Conservation (phyloP, 2,113 vertebrate species). For the Baryphthengus martii region DNA sequence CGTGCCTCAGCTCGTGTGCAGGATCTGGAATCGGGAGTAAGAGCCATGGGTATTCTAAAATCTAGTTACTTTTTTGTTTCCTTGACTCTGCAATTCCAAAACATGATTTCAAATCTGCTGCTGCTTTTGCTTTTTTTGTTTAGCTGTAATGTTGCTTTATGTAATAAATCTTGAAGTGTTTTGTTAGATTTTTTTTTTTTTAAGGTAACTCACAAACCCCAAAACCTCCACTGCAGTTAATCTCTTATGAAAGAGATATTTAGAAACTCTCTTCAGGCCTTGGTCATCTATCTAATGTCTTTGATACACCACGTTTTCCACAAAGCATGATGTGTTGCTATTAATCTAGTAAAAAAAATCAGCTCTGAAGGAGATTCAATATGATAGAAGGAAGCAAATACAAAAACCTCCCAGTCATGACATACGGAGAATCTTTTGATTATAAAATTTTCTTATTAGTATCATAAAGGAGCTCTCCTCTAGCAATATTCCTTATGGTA, state of each 20-base stretch:
- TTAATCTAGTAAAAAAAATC: not conserved
- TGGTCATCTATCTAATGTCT: not conserved
- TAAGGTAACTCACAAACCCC: not conserved
- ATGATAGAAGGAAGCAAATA: not conserved
- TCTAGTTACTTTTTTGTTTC: not conserved
- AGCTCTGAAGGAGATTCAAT: not conserved
- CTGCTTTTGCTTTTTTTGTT: not conserved
- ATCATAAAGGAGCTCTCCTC: not conserved
- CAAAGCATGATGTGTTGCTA: not conserved
- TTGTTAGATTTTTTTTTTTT: no score
- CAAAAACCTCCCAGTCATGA: not conserved
- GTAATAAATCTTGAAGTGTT: no score
- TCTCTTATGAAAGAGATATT: not conserved
- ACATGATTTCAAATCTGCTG: not conserved
- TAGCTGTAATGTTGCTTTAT: not conserved
- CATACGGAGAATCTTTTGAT: not conserved
- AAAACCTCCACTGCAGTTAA: not conserved
- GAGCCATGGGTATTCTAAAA: not conserved
- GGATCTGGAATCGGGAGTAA: not conserved
- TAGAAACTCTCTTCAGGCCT: not conserved
- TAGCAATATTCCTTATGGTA: not conserved
- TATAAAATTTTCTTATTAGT: not conserved
- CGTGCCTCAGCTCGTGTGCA: not conserved
- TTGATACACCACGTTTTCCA: not conserved
- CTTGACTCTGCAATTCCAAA: not conserved